phyloP scores from a whole-genome alignment of 1,140 invertebrate genomes.

The Cylas formicarius region DNA sequence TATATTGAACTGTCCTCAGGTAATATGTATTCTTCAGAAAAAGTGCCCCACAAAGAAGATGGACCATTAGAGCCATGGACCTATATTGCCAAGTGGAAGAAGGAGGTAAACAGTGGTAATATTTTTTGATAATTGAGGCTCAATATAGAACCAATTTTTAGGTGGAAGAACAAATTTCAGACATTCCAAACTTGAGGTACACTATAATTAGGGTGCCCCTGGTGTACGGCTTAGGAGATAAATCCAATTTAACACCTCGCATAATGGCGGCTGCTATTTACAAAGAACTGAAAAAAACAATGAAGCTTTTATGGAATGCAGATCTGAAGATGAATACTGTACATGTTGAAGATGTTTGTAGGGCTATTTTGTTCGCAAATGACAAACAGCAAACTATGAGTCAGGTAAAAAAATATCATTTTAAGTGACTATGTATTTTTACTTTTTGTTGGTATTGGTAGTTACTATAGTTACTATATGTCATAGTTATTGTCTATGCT shows the following conservation, averaged over 20 bases:
- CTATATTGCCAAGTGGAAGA: constrained; percentile 72
- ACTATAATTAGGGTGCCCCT: constrained; percentile 76
- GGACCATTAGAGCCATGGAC: constrained; percentile 75
- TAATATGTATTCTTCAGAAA: constrained; percentile 70
- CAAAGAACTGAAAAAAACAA: constrained; percentile 78
- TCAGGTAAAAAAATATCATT: constrained; percentile 21
- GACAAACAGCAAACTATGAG: constrained; percentile 46
- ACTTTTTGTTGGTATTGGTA: too few relatives aligned
- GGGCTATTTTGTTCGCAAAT: constrained; percentile 67
- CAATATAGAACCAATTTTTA: constrained; percentile 41
- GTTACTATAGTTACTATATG: too few relatives aligned
- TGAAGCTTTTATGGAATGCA: constrained; percentile 85
- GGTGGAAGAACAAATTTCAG: constrained; percentile 71
- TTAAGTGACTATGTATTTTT: not conserved
- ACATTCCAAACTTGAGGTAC: constrained; percentile 61
- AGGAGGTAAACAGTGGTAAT: constrained; percentile 24
- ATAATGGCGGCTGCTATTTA: constrained; percentile 82
- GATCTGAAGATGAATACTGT: constrained; percentile 81
- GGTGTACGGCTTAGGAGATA: constrained; percentile 80
- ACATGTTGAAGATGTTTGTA: constrained; percentile 74
- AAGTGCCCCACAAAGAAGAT: constrained; percentile 69
- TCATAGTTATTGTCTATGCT: constrained; percentile 8
- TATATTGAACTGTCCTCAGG: constrained; percentile 83
- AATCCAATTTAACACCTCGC: constrained; percentile 71
- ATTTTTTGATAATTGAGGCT: not conserved